These are phyloP conservation scores for Araneus ventricosus DNA, from an alignment of 1,140 invertebrate species.

Conservation along the genomic window DNA sequence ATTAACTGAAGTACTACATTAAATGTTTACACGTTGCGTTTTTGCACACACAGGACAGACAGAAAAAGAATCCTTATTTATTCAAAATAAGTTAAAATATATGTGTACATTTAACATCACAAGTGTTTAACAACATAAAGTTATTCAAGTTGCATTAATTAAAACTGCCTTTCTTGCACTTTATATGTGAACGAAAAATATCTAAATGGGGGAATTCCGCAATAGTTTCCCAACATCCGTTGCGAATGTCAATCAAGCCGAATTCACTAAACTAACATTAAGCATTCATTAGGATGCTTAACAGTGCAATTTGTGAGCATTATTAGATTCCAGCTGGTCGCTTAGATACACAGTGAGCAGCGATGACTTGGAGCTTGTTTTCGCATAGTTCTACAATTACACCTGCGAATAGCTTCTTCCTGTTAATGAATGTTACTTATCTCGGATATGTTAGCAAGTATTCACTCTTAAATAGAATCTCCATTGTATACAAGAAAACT, in stretches of 20 bases:
- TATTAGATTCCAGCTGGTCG: conserved; percentile 25
- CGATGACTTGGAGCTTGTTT: neutral
- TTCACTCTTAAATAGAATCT: too few species aligned
- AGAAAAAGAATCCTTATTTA: too few species aligned
- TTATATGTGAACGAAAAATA: neutral
- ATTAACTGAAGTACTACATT: too few species aligned
- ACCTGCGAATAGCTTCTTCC: neutral
- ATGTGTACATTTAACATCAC: too few species aligned
- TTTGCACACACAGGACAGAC: too few species aligned
- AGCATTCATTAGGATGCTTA: conserved; percentile 10
- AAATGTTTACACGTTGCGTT: too few species aligned
- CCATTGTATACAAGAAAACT: too few species aligned
- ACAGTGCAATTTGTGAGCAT: neutral
- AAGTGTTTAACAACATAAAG: too few species aligned
- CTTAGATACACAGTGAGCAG: neutral
- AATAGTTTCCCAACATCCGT: neutral
- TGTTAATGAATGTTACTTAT: neutral
- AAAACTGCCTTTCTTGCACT: too few species aligned
- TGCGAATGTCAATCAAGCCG: neutral
- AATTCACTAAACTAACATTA: conserved; percentile 22
- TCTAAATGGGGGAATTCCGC: neutral
- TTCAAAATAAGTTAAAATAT: too few species aligned
- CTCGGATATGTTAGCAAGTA: neutral
- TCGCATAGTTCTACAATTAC: neutral
- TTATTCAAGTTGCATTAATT: too few species aligned